phyloP scores from a whole-genome alignment of 2,113 vertebrate genomes.

The Cacatua alba region DNA sequence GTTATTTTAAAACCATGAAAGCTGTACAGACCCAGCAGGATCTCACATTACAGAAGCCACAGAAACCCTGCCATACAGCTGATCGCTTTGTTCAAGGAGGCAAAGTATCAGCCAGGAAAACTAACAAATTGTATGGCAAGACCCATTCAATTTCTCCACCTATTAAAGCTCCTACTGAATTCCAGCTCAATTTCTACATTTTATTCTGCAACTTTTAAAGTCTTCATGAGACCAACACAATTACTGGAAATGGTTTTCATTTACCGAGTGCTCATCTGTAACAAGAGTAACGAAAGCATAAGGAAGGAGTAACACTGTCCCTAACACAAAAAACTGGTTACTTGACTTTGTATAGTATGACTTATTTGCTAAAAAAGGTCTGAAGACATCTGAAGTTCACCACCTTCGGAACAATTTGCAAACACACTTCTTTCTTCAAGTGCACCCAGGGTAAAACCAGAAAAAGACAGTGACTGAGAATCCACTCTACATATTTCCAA shows the following conservation, averaged over 20 bases:
- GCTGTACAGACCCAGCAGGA: constrained; percentile 16
- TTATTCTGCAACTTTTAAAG: not conserved
- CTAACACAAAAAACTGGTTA: not conserved
- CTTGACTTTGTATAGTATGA: not conserved
- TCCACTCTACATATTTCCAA: not conserved
- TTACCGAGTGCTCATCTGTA: not conserved
- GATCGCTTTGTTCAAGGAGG: not conserved
- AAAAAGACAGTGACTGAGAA: not conserved
- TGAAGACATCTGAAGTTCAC: not conserved
- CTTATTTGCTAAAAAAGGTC: not conserved
- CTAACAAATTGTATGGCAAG: not conserved
- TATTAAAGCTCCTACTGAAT: not conserved
- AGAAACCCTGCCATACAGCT: not conserved
- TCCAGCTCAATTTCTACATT: not conserved
- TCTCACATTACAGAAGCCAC: not conserved
- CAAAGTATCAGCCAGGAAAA: not conserved
- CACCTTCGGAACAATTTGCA: not conserved
- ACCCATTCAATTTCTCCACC: not conserved
- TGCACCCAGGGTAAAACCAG: not conserved
- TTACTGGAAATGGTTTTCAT: not conserved
- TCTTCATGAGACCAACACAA: not conserved
- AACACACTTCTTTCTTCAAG: not conserved
- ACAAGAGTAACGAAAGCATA: not conserved
- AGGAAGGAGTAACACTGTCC: not conserved
- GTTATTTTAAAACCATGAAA: constrained; percentile 21